phyloP scores from a whole-genome alignment of 1,140 invertebrate species.

The Paracyclopina nana region DNA sequence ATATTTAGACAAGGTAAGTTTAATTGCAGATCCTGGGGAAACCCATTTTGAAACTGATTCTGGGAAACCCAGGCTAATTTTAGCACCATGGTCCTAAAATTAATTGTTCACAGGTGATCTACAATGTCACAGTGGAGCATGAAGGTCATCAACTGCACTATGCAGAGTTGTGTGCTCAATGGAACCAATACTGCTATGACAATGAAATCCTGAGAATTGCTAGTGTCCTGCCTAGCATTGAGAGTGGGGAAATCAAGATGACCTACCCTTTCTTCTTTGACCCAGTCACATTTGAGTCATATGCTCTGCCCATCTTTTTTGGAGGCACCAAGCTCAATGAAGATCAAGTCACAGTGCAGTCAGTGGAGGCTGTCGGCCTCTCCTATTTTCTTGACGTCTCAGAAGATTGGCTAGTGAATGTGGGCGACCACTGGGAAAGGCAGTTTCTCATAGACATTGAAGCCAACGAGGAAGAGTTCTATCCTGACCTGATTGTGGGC shows the following conservation, averaged over 20 bases:
- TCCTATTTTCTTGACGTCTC: conserved; percentile 15
- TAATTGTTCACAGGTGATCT: conserved; percentile 32
- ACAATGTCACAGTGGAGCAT: conserved; percentile 44
- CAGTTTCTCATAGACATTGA: conserved; percentile 3
- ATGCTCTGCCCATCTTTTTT: conserved; percentile 2
- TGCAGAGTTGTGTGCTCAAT: conserved; percentile 56
- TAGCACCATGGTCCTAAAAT: background rate
- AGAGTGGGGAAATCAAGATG: conserved; percentile 44
- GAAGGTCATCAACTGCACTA: conserved; percentile 47
- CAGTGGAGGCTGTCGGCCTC: conserved; percentile 8
- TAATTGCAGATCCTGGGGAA: too few species aligned
- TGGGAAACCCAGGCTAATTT: too few species aligned
- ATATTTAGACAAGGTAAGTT: conserved; percentile 39
- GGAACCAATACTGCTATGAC: conserved; percentile 54
- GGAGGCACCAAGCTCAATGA: conserved; percentile 4
- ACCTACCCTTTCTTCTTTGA: conserved; percentile 73
- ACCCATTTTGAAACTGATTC: too few species aligned
- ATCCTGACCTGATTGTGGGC: conserved; percentile 5
- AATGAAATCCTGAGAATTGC: conserved; percentile 68
- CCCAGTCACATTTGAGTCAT: conserved; percentile 49
- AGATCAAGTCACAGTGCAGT: background rate
- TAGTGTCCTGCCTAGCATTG: conserved; percentile 55
- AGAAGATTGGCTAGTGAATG: conserved; percentile 3
- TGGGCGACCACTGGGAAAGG: conserved; percentile 15
- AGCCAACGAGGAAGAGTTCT: background rate